Percentiles rank a stretch among this genome's conserved stretches.
Conservation (phyloP, 2,797 vertebrate species). For the Vireo griseus region DNA sequence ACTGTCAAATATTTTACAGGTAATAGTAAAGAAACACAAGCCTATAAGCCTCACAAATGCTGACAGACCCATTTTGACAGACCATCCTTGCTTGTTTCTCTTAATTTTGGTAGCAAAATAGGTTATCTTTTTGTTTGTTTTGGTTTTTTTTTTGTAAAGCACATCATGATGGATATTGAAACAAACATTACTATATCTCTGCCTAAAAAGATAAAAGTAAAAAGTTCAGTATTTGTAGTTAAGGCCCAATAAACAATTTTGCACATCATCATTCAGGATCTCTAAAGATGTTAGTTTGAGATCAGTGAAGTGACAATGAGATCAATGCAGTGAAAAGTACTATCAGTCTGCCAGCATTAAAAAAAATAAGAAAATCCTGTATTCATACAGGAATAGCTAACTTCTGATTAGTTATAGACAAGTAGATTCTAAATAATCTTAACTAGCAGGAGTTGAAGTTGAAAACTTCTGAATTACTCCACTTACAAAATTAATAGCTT, state of each 20-base stretch:
- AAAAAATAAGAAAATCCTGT: background rate
- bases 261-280: background rate
- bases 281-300: background rate
- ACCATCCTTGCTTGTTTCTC: background rate
- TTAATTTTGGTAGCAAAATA: background rate
- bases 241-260: background rate
- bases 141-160: background rate
- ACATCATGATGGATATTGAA: background rate
- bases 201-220: background rate
- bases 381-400: background rate
- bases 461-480: background rate
- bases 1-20: background rate
- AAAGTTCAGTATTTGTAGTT: background rate
- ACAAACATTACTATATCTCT: background rate
- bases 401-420: background rate
- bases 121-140: background rate
- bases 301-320: background rate
- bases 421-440: background rate
- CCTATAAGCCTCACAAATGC: background rate
- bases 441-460: background rate
- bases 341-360: background rate
- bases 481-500: background rate
- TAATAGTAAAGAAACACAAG: background rate
- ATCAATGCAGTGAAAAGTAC: background rate
- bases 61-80: background rate